Evolutionary conservation across 2,888 invertebrate genomes (phyloP).

Genomic region (Girardia tigrina): DNA sequence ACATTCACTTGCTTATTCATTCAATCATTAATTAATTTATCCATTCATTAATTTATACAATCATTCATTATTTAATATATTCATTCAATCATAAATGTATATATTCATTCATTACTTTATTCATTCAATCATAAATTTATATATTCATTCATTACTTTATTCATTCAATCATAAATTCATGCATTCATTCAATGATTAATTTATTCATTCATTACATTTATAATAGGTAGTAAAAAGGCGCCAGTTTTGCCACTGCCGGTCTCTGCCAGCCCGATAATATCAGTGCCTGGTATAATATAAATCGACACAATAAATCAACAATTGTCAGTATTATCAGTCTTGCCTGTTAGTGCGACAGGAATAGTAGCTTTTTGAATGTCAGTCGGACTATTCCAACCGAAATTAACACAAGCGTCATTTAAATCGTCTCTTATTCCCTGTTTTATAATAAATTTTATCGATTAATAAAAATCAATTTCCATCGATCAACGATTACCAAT

Average conservation of each 20-base stretch:
- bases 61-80: too few species aligned
- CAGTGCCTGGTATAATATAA: neutral
- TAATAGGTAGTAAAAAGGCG: neutral
- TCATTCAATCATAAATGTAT: too few species aligned
- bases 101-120: too few species aligned
- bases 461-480: neutral
- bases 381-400: neutral
- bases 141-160: too few species aligned
- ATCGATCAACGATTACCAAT: neutral
- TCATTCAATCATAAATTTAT: too few species aligned
- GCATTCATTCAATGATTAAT: too few species aligned
- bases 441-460: neutral
- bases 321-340: too few species aligned
- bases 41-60: too few species aligned
- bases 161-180: too few species aligned
- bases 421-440: conserved; percentile 14
- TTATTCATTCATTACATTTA: neutral
- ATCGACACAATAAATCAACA: neutral
- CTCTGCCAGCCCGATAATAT: neutral
- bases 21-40: too few species aligned
- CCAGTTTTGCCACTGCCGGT: neutral
- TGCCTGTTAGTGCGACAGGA: neutral
- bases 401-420: neutral
- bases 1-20: too few species aligned
- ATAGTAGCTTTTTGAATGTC: neutral